Conservation (phyloP, 1,140 invertebrate genomes). For the Eurosta solidaginis region DNA sequence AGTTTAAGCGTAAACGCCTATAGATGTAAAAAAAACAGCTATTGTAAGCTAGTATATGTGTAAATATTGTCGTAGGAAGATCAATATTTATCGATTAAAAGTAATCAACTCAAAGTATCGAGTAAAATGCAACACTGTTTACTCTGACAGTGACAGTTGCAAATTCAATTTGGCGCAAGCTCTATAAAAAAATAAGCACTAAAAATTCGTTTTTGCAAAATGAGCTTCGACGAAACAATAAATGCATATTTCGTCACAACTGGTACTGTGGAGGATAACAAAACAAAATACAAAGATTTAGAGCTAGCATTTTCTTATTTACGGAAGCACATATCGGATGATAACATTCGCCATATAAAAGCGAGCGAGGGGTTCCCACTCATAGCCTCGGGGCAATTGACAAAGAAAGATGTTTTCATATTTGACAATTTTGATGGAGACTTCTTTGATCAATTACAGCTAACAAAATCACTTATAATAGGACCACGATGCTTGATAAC, state of each 20-base stretch:
- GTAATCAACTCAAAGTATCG: too few species aligned
- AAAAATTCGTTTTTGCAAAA: neutral
- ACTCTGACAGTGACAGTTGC: neutral
- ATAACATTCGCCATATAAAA: constrained; percentile 50
- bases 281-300: constrained; percentile 35
- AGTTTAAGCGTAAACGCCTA: too few species aligned
- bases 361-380: constrained; percentile 49
- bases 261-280: constrained; percentile 34
- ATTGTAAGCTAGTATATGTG: too few species aligned
- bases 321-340: constrained; percentile 44
- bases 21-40: too few species aligned
- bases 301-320: constrained; percentile 39
- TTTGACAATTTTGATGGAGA: constrained; percentile 74
- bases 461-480: constrained; percentile 72
- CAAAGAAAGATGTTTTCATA: constrained; percentile 76
- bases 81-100: too few species aligned
- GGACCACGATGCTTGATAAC: constrained; percentile 79
- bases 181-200: neutral
- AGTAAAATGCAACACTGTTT: neutral
- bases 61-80: too few species aligned
- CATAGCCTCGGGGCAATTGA: constrained; percentile 60
- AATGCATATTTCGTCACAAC: constrained; percentile 54
- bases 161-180: constrained; percentile 16
- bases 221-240: constrained; percentile 50
- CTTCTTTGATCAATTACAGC: constrained; percentile 68